Conservation (phyloP, 2,113 vertebrate genomes). For the Cephalopholis sonnerati region DNA sequence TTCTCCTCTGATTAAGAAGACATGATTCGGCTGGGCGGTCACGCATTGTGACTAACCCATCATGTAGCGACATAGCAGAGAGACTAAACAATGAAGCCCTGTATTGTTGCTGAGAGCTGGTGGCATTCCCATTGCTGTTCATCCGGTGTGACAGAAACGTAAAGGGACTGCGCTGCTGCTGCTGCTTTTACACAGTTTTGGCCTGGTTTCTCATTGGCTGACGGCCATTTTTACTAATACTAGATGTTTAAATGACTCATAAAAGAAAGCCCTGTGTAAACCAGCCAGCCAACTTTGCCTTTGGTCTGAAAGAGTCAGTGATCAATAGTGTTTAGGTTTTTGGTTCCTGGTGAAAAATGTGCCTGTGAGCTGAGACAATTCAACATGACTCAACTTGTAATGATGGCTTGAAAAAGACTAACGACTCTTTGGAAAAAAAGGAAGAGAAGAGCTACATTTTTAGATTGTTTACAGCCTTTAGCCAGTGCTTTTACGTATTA, state of each 20-base stretch:
- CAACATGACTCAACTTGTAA: conserved; percentile 18
- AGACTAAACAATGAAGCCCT: conserved; percentile 42
- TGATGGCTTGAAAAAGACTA: conserved; percentile 11
- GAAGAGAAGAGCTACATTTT: background rate
- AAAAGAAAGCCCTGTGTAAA: background rate
- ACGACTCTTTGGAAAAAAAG: background rate
- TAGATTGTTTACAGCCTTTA: conserved; percentile 8
- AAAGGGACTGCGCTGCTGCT: background rate
- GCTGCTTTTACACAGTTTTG: background rate
- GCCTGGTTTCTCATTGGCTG: conserved; percentile 34
- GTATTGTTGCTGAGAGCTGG: conserved; percentile 2
- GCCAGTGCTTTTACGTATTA: conserved; percentile 8
- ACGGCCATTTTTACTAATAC: background rate
- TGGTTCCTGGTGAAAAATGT: background rate
- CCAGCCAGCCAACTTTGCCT: background rate
- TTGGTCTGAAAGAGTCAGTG: background rate
- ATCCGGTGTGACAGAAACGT: conserved; percentile 45
- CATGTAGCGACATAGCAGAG: background rate
- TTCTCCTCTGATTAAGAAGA: conserved; percentile 23
- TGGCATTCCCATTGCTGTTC: conserved; percentile 35
- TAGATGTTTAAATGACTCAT: conserved; percentile 16
- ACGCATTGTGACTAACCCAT: conserved; percentile 20
- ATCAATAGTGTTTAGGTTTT: background rate
- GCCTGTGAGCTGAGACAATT: background rate
- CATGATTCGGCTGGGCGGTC: background rate